Evolutionary conservation across 2,888 invertebrate species (phyloP).

Genomic region (Trissoscelio sp.): DNA sequence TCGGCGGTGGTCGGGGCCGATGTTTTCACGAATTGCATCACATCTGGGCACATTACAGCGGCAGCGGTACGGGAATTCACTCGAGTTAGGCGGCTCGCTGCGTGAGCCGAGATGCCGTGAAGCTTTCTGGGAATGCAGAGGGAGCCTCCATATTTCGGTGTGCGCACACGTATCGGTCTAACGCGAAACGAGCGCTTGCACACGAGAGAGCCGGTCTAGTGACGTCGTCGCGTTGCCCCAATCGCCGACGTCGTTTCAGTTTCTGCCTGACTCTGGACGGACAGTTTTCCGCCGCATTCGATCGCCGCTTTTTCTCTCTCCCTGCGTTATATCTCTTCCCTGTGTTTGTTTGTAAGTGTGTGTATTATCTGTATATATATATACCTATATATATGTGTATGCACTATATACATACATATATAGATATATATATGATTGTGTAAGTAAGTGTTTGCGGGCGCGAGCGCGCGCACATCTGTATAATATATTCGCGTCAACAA

Average conservation of each 20-base stretch:
- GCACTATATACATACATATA: no score
- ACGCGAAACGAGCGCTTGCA: slow-evolving; percentile 83
- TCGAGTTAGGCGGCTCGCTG: slow-evolving; percentile 72
- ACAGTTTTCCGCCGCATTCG: no score
- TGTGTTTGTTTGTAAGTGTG: no score
- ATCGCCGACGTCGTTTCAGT: slow-evolving; percentile 69
- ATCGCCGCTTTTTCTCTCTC: no score
- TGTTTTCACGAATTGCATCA: slow-evolving; percentile 72
- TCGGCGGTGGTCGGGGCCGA: no score
- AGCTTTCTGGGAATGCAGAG: slow-evolving; percentile 85
- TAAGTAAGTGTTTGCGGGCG: no score
- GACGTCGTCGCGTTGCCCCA: slow-evolving; percentile 72
- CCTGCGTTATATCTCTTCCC: no score
- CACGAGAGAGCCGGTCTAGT: slow-evolving; percentile 76
- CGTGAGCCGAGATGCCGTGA: slow-evolving; percentile 81
- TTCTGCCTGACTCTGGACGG: slow-evolving; percentile 36
- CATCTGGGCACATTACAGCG: slow-evolving; percentile 46
- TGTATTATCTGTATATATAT: no score
- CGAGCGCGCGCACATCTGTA: slow-evolving; percentile 52
- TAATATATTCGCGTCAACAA: slow-evolving; percentile 59
- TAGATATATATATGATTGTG: no score
- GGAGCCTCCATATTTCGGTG: slow-evolving; percentile 85
- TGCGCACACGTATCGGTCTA: slow-evolving; percentile 81
- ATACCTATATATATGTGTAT: no score
- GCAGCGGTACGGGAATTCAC: slow-evolving; percentile 71